A percentile compares a stretch with the other conserved stretches of the same genome.
Conservation (phyloP, 2,888 invertebrate species). For the Diarsia rubi region DNA sequence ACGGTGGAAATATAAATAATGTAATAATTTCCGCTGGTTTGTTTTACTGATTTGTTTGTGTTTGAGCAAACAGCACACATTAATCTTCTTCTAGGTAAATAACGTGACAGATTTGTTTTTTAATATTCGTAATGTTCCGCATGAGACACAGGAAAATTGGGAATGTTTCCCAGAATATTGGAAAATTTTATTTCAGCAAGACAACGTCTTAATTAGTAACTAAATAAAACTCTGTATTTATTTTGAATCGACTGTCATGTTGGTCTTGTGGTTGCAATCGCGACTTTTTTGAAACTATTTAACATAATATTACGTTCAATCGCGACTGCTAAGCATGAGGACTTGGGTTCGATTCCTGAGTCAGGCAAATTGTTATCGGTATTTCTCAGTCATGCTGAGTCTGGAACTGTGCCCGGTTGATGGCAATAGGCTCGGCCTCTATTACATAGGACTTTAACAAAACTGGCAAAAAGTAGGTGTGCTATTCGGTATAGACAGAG, state of each 20-base stretch:
- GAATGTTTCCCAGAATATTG: not conserved
- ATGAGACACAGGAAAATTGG: not conserved
- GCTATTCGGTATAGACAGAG: too few relatives aligned
- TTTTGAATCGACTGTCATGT: not conserved
- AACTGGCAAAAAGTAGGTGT: too few relatives aligned
- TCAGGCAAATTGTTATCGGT: too few relatives aligned
- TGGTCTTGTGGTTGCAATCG: too few relatives aligned
- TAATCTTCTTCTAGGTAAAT: not conserved
- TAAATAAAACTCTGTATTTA: not conserved
- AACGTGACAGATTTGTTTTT: not conserved
- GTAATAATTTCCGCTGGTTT: constrained; percentile 22
- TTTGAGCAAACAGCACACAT: constrained; percentile 2
- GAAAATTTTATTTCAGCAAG: not conserved
- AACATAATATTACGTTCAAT: too few relatives aligned
- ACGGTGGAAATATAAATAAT: constrained; percentile 8
- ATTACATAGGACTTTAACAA: too few relatives aligned
- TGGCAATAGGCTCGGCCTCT: too few relatives aligned
- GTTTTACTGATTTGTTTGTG: not conserved
- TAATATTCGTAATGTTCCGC: not conserved
- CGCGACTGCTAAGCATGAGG: too few relatives aligned
- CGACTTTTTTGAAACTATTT: too few relatives aligned
- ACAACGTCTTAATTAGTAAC: not conserved
- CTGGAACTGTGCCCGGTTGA: too few relatives aligned
- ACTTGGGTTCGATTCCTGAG: too few relatives aligned
- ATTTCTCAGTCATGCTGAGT: too few relatives aligned